These are phyloP conservation scores for Heliconius ismenius DNA, from an alignment of 2,888 invertebrate genomes.

Conservation along the genomic window DNA sequence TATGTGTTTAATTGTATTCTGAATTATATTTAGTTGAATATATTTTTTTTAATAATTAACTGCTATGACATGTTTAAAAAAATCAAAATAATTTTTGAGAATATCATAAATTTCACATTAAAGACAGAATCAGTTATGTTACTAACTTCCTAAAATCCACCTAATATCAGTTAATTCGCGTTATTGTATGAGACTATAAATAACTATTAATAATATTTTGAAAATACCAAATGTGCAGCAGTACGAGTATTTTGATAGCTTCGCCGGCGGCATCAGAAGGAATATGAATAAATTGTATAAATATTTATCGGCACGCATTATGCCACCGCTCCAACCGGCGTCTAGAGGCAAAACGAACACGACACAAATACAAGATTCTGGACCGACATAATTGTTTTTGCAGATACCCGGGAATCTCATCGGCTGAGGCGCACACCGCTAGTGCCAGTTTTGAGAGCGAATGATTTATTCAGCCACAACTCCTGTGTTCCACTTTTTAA, in stretches of 20 bases:
- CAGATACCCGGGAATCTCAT: constrained; percentile 67
- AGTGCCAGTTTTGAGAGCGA: constrained; percentile 68
- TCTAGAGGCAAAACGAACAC: constrained; percentile 63
- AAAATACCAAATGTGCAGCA: constrained; percentile 24
- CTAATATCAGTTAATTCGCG: background rate
- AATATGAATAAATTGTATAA: constrained; percentile 79
- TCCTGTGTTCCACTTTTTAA: constrained; percentile 48
- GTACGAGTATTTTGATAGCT: constrained; percentile 39
- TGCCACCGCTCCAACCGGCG: constrained; percentile 60
- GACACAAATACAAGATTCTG: constrained; percentile 69
- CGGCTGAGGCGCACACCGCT: constrained; percentile 63
- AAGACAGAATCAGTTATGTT: background rate
- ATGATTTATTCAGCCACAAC: constrained; percentile 51
- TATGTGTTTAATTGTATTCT: too few species aligned
- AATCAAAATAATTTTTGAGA: too few species aligned
- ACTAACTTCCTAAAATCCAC: background rate
- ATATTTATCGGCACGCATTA: constrained; percentile 75
- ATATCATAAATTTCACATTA: too few species aligned
- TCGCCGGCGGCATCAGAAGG: constrained; percentile 44
- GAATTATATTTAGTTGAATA: too few species aligned
- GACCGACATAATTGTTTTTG: constrained; percentile 76
- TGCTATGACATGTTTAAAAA: too few species aligned
- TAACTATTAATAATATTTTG: constrained; percentile 22
- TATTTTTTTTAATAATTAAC: too few species aligned
- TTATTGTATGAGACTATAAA: background rate